phyloP scores from a whole-genome alignment of 1,140 invertebrate species.

The silkworm (Bombyx mori) region ASM3026992v2 NC_085123.1:6654501-6655000 shows the following conservation, averaged over 20 bases:
- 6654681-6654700: slow-evolving; percentile 27
- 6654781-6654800: slow-evolving; percentile 34
- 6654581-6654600: slow-evolving; percentile 27
- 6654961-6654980: slow-evolving; percentile 57
- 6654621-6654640: slow-evolving; percentile 35
- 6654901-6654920: slow-evolving; percentile 54
- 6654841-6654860: slow-evolving; percentile 22
- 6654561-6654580: slow-evolving; percentile 26
- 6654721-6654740: slow-evolving; percentile 25
- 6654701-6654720: slow-evolving; percentile 20
- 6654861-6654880: slow-evolving; percentile 12
- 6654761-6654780: slow-evolving; percentile 8
- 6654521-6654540: slow-evolving; percentile 17
- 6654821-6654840: slow-evolving; percentile 36
- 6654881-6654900: slow-evolving; percentile 33
- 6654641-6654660: slow-evolving; percentile 31
- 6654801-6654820: slow-evolving; percentile 45
- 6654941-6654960: slow-evolving; percentile 46
- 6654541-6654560: slow-evolving; percentile 20
- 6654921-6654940: slow-evolving; percentile 45
- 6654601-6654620: slow-evolving; percentile 26
- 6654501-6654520: slow-evolving; percentile 26
- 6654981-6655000: slow-evolving; percentile 51
- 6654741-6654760: slow-evolving; percentile 14
- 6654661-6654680: slow-evolving; percentile 22